Evolutionary conservation across 2,797 vertebrate genomes (phyloP).

Genomic region (Gymnodraco acuticeps): DNA sequence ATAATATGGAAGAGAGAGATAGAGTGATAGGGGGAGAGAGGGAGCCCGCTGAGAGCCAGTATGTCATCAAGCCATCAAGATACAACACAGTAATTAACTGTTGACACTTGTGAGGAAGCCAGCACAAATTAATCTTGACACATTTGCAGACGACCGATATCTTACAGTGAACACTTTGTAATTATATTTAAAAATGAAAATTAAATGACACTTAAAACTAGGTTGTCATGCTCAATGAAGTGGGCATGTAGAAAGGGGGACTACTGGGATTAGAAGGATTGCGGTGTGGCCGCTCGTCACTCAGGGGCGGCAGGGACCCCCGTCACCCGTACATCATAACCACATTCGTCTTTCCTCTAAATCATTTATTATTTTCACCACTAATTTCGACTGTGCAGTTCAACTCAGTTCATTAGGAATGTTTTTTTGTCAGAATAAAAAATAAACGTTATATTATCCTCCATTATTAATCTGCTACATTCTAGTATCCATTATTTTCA

Average conservation of each 20-base stretch:
- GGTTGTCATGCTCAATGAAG: slow-evolving; percentile 99
- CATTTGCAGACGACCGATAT: slow-evolving; percentile 99
- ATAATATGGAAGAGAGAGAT: slow-evolving; percentile 83
- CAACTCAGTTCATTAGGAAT: slow-evolving; percentile 13
- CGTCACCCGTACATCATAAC: slow-evolving; percentile 58
- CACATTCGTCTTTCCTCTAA: slow-evolving; percentile 59
- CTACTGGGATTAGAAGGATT: slow-evolving; percentile 83
- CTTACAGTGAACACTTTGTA: slow-evolving; percentile 99
- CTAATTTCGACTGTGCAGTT: slow-evolving; percentile 27
- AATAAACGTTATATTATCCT: background rate
- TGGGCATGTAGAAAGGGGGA: slow-evolving; percentile 89
- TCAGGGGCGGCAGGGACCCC: slow-evolving; percentile 54
- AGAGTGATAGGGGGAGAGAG: slow-evolving; percentile 62
- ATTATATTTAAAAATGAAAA: slow-evolving; percentile 99
- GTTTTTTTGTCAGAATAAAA: background rate
- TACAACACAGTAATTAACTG: slow-evolving; percentile 99
- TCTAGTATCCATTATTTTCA: background rate
- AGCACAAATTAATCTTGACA: slow-evolving; percentile 99
- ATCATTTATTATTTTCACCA: slow-evolving; percentile 52
- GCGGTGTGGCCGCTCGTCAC: slow-evolving; percentile 52
- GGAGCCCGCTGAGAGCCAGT: slow-evolving; percentile 90
- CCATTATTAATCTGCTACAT: background rate
- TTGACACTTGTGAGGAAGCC: slow-evolving; percentile 99
- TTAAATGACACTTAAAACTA: slow-evolving; percentile 99
- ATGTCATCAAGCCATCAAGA: slow-evolving; percentile 99